phyloP scores from a whole-genome alignment of 2,113 vertebrate species.

The Gnathonemus echidnorhynchus region DNA sequence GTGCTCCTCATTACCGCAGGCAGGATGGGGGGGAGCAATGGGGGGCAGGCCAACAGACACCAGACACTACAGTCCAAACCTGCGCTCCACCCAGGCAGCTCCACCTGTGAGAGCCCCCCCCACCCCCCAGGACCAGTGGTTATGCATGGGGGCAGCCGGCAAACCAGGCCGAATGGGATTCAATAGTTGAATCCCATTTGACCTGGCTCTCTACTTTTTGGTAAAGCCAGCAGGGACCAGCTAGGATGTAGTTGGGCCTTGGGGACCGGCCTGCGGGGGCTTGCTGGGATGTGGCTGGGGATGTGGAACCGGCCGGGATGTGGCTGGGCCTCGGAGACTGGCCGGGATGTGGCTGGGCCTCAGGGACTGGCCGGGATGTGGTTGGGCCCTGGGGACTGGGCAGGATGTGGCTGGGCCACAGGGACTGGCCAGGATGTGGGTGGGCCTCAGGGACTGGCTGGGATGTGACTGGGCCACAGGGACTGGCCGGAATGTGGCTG shows the following conservation, averaged over 20 bases:
- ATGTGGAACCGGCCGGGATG: background rate
- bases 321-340: background rate
- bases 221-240: no score
- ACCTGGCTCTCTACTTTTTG: no score
- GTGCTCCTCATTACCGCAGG: conserved; percentile 15
- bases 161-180: background rate
- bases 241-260: background rate
- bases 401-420: background rate
- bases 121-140: background rate
- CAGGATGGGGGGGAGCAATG: background rate
- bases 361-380: no score
- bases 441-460: background rate
- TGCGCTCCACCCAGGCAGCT: background rate
- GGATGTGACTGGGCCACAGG: background rate
- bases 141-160: background rate
- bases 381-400: background rate
- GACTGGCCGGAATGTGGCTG: background rate
- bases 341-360: no score
- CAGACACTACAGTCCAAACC: background rate
- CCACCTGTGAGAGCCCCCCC: background rate
- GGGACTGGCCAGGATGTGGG: background rate
- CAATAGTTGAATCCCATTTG: no score
- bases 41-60: conserved; percentile 18
- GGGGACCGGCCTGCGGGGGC: background rate
- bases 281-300: background rate